These are phyloP conservation scores for Caerostris darwini DNA, from an alignment of 1,140 invertebrate genomes.

Conservation along the genomic window DNA sequence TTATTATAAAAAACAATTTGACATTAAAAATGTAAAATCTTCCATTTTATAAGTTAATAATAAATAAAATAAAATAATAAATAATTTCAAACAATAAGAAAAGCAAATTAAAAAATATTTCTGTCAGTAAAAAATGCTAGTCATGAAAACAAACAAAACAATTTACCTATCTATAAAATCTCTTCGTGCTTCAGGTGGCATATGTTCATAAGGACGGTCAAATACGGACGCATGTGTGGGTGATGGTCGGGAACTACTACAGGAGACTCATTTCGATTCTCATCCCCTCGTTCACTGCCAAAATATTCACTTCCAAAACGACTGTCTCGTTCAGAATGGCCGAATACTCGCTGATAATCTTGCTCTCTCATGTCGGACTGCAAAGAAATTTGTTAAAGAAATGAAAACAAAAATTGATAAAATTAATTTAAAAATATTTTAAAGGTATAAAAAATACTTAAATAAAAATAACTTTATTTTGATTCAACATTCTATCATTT, in stretches of 20 bases:
- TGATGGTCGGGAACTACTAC: constrained; percentile 49
- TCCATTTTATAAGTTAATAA: too few relatives aligned
- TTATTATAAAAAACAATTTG: too few relatives aligned
- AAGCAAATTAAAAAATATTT: too few relatives aligned
- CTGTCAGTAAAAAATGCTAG: too few relatives aligned
- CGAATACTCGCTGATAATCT: constrained; percentile 70
- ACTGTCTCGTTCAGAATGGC: constrained; percentile 69
- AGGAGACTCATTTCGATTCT: constrained; percentile 57
- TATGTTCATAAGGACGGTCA: constrained; percentile 73
- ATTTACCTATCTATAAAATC: constrained; percentile 74
- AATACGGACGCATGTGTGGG: constrained; percentile 57
- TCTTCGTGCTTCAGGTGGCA: constrained; percentile 50
- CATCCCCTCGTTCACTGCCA: constrained; percentile 65
- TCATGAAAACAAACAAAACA: not conserved
- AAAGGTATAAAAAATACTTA: too few relatives aligned
- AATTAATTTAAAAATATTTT: too few relatives aligned
- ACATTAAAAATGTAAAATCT: too few relatives aligned
- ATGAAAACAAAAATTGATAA: not conserved
- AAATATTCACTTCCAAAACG: constrained; percentile 75
- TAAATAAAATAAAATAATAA: too few relatives aligned
- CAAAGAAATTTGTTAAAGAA: not conserved
- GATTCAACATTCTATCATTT: too few relatives aligned
- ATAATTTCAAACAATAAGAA: too few relatives aligned
- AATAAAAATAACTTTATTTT: too few relatives aligned
- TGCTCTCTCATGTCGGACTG: constrained; percentile 68